A percentile compares a stretch with the other conserved stretches of the same genome.
phyloP scores from a whole-genome alignment of 2,888 invertebrate species.

The Caenorhabditis sp. region DNA sequence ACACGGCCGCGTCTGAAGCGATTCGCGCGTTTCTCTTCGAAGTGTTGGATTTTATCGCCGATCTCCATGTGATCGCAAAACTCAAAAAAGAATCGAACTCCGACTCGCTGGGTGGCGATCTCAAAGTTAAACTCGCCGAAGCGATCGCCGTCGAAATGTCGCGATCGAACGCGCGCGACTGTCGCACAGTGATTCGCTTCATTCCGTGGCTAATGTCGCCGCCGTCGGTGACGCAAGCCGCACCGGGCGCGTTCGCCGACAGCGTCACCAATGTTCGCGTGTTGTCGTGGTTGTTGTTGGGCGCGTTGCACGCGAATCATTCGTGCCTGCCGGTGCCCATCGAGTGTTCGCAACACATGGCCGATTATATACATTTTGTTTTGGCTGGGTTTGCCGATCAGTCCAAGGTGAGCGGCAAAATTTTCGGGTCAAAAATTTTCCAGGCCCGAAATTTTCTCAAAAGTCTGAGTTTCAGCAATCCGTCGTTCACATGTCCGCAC shows the following conservation, averaged over 20 bases:
- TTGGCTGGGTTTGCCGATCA: conserved; percentile 96
- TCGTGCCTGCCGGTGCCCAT: conserved; percentile 86
- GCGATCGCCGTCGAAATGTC: conserved; percentile 54
- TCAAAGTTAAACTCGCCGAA: conserved; percentile 80
- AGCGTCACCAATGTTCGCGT: conserved; percentile 79
- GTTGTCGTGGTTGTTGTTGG: conserved; percentile 92
- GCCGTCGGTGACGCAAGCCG: conserved; percentile 66
- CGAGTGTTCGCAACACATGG: conserved; percentile 93
- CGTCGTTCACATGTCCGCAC: conserved; percentile 90
- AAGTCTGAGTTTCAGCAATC: conserved; percentile 76
- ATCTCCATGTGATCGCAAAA: conserved; percentile 93
- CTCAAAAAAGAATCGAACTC: conserved; percentile 76
- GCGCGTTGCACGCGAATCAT: conserved; percentile 79
- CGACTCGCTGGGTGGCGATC: conserved; percentile 86
- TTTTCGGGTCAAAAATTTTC: not conserved
- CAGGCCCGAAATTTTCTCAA: not conserved
- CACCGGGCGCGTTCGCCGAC: conserved; percentile 68
- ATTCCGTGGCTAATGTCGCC: conserved; percentile 70
- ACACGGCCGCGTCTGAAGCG: conserved; percentile 90
- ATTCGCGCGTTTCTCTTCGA: conserved; percentile 90
- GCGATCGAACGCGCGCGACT: conserved; percentile 60
- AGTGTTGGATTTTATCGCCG: conserved; percentile 90
- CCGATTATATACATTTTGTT: conserved; percentile 95
- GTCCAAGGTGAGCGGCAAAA: conserved; percentile 77
- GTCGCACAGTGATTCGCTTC: conserved; percentile 65